Base-by-base conservation (phyloP, 2,113 vertebrate species). In the Amia ocellicauda region DNA sequence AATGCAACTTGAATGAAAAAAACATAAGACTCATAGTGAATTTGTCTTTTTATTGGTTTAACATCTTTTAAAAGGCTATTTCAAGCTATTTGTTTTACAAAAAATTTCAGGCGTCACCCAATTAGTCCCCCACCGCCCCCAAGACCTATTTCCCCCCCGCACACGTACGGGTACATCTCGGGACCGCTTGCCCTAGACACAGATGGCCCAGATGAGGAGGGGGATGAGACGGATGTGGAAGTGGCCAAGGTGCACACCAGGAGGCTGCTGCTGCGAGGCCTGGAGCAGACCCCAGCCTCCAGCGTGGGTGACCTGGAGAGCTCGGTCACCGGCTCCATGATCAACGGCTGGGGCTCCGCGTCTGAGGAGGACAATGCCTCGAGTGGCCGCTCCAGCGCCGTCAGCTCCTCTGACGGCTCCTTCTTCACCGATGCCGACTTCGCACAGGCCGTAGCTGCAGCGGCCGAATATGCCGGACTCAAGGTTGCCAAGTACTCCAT, bases 341-440 rank as follows among this genome's bases (percentile, higher is more conserved):
- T 99, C 84, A 99, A 99, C 7, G 97, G 97, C 70, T 99, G 97
- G 97, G 97, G 97, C 47, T 99, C 97, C 0, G 97, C 97, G 40
- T 99, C 97, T 0, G 96, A 99, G 66, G 97, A 98, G 71, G 96
- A 97, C 76, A 98, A 97, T 81, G 94, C 93, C 71, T 98, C 97
- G 19, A 97, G 95, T 0, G 97, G 96, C 20, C 90, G 94, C 40
- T 99, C 97, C 72, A 99, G 96, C 0, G 85, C 86, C 3, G 91
- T 98, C 36, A 98, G 95, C 71, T 99, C 96, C 8, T 98, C 96
- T 0, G 96, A 99, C 1, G 96, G 97, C n/a, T 99, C 96, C 0
- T 98, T 99, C 68, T 98, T 98, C 79, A 98, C 95, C 0, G 97
- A 99, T n/a, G 93, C 95, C 0, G 95, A 99, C 80, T 99, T 99